Evolutionary conservation across 1,140 invertebrate species (phyloP), one percentile per base, ranked within the genome.

Genomic region (Bombyx mandarina): DNA sequence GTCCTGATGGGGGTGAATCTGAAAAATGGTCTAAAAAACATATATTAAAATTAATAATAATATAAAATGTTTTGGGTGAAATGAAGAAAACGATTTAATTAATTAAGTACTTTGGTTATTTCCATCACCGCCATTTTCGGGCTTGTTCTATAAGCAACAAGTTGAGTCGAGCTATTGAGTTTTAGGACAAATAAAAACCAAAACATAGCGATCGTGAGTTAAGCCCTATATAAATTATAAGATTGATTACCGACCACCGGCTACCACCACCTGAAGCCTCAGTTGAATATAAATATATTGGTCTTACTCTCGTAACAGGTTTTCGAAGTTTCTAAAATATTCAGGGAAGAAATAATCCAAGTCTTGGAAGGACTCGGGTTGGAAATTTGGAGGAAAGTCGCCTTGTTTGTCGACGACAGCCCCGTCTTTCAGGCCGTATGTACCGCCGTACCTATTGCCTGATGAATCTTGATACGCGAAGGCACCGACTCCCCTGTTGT

Each of bases 391-490:
- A 1, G 60, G 63, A 43, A 65, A 63, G 56, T 58, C 52, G 46
- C 66, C 65, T 26, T 67, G 57, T 3, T 50, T 50, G 8, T 63
- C 46, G 49, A 62, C 64, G 0, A 69, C 57, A 44, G 65, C 52
- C 46, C 62, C 71, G 67, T 71, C 69, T 45, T 60, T 66, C 52
- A 79, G 62, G n/a, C 65, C 69, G 62, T 77, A 87, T 26, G 77
- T 83, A 7, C 82, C 81, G 58, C 75, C 73, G 73, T 87, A 87
- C 80, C 79, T 85, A 75, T 79, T 74, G 55, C 83, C 83, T 2
- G 67, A 9, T 3, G 83, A 70, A 63, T 85, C 83, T 57, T 75
- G 69, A 58, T 82, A 87, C 7, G 78, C 66, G 62, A 72, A 82
- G 42, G 67, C 74, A 35, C 73, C 79, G 56, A 77, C 79, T 42